A percentile compares a stretch with the other conserved stretches of the same genome.
These are phyloP conservation scores for Liparis tanakae DNA, from an alignment of 2,797 vertebrate species.

Conservation along the genomic window DNA sequence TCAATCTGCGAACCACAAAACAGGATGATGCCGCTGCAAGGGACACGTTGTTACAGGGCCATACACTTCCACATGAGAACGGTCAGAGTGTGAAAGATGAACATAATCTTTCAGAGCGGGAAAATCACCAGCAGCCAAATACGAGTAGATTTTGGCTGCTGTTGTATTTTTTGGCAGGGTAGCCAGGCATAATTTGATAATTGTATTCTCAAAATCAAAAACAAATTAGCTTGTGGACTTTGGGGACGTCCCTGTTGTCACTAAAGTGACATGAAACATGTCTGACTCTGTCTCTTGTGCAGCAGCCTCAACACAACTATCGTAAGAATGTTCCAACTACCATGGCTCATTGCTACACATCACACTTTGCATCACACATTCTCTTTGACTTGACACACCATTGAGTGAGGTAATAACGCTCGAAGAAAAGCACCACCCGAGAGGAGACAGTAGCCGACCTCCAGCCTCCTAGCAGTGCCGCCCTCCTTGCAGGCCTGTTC, in stretches of 20 bases:
- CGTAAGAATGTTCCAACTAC: neutral
- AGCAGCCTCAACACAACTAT: neutral
- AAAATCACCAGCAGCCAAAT: neutral
- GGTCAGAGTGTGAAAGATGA: neutral
- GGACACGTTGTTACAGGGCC: neutral
- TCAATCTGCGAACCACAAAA: constrained; percentile 49
- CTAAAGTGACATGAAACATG: neutral
- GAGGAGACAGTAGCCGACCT: constrained; percentile 36
- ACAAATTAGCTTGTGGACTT: neutral
- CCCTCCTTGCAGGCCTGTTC: constrained; percentile 43
- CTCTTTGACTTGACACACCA: constrained; percentile 7
- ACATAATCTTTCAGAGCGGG: neutral
- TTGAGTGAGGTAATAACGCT: constrained; percentile 33
- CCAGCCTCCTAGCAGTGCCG: constrained; percentile 54
- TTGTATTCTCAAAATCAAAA: neutral
- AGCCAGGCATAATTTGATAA: neutral
- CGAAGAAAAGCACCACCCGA: constrained; percentile 14
- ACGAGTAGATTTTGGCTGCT: neutral
- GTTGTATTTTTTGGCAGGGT: neutral
- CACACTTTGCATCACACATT: constrained; percentile 16
- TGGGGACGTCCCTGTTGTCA: neutral
- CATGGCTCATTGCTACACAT: constrained; percentile 11
- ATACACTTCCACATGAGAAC: neutral
- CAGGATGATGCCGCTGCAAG: constrained; percentile 36
- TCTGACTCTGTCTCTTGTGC: constrained; percentile 3